phyloP scores from a whole-genome alignment of 2,888 invertebrate species.

The Eretmocerus hayati region DNA sequence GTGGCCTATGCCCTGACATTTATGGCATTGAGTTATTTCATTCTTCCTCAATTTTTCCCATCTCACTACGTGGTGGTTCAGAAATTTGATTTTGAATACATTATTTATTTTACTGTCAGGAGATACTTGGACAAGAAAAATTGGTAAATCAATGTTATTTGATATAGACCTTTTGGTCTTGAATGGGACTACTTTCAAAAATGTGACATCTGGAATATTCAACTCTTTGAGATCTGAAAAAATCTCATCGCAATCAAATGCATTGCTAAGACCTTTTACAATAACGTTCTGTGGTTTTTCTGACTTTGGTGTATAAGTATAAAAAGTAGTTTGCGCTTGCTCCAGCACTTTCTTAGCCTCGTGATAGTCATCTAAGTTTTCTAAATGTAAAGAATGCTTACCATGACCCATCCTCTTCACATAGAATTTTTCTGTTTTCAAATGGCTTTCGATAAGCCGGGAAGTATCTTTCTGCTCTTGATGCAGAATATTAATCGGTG shows the following conservation, averaged over 20 bases:
- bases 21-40: constrained; percentile 8
- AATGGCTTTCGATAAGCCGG: background rate
- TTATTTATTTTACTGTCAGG: background rate
- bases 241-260: constrained; percentile 12
- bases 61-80: constrained; percentile 7
- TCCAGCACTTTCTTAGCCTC: too few species aligned
- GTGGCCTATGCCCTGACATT: constrained; percentile 14
- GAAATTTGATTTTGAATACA: constrained; percentile 2
- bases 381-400: too few species aligned
- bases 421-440: background rate
- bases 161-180: background rate
- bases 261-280: constrained; percentile 10
- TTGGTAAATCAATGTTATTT: background rate
- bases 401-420: background rate
- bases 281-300: constrained; percentile 7
- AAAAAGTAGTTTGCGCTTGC: background rate
- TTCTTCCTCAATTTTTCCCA: constrained; percentile 14
- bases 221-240: background rate
- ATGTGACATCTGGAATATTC: constrained; percentile 4
- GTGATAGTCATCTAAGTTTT: too few species aligned
- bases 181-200: background rate
- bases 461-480: background rate
- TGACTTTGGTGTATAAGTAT: constrained; percentile 7
- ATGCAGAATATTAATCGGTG: background rate
- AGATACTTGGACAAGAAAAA: background rate